Percentiles rank a stretch among this genome's conserved stretches.
These are phyloP conservation scores for Pseudomugil tenellus DNA, from an alignment of 2,797 vertebrate species.

Conservation along the genomic window DNA sequence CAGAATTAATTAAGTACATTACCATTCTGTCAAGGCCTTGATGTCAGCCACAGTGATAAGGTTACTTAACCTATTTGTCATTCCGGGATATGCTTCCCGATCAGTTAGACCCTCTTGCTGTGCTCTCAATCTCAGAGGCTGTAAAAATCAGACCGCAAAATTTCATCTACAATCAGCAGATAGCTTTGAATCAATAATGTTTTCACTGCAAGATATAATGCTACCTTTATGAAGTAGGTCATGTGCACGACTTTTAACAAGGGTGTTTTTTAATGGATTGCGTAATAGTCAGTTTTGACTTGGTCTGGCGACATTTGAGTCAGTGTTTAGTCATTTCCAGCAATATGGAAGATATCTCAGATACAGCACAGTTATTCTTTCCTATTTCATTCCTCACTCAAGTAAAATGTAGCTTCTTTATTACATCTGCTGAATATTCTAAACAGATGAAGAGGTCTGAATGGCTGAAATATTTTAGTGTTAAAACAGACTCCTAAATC, in stretches of 20 bases:
- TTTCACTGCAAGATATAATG: constrained; percentile 30
- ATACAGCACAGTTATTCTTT: constrained; percentile 34
- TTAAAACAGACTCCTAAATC: constrained; percentile 54
- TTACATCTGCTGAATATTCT: constrained; percentile 58
- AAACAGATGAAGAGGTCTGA: constrained; percentile 55
- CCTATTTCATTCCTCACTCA: constrained; percentile 24
- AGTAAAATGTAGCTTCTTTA: constrained; percentile 32
- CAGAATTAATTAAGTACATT: constrained; percentile 53
- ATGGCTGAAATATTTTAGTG: constrained; percentile 25
- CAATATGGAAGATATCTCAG: constrained; percentile 22
- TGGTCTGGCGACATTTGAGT: constrained; percentile 42
- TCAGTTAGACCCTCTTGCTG: constrained; percentile 52
- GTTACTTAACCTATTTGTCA: constrained; percentile 69
- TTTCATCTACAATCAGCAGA: constrained; percentile 37
- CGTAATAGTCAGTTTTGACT: constrained; percentile 16
- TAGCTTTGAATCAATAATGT: constrained; percentile 39
- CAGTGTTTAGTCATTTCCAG: constrained; percentile 39
- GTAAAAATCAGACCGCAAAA: constrained; percentile 36
- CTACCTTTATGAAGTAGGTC: constrained; percentile 17
- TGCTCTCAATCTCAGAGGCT: constrained; percentile 42
- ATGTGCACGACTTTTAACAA: constrained; percentile 12
- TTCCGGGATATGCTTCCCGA: constrained; percentile 44
- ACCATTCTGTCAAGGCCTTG: constrained; percentile 55
- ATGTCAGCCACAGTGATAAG: constrained; percentile 55
- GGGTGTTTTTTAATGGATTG: constrained; percentile 34